phyloP scores from a whole-genome alignment of 2,797 vertebrate genomes.

The Ctenopoma multispine region DNA sequence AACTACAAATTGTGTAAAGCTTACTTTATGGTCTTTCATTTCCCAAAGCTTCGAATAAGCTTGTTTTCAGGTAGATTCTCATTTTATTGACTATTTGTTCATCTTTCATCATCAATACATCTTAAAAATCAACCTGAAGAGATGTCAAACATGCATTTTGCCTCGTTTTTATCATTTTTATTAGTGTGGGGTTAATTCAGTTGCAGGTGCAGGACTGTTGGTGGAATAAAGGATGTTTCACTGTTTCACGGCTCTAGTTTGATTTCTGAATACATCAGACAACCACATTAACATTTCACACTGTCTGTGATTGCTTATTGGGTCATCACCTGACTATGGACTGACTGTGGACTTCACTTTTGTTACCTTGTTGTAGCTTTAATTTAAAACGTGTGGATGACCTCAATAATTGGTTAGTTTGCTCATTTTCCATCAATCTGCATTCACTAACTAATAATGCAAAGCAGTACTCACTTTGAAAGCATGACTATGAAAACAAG shows the following conservation, averaged over 20 bases:
- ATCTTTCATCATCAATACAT: background rate
- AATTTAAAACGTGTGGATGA: too few species aligned
- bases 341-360: too few species aligned
- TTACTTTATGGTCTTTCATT: conserved; percentile 35
- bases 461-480: too few species aligned
- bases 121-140: background rate
- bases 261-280: background rate
- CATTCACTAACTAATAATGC: too few species aligned
- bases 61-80: conserved; percentile 46
- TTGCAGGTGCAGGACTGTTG: conserved; percentile 1
- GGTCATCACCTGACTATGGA: conserved; percentile 8
- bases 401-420: too few species aligned
- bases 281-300: background rate
- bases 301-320: background rate
- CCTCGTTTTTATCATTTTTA: background rate
- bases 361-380: background rate
- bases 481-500: too few species aligned
- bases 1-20: conserved; percentile 53
- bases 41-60: conserved; percentile 40
- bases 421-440: too few species aligned
- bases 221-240: background rate
- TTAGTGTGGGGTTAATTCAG: background rate
- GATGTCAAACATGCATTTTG: background rate
- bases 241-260: background rate
- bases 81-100: background rate